Evolutionary conservation across 2,888 invertebrate genomes (phyloP).

Genomic region (Pachymerium ferrugineum): DNA sequence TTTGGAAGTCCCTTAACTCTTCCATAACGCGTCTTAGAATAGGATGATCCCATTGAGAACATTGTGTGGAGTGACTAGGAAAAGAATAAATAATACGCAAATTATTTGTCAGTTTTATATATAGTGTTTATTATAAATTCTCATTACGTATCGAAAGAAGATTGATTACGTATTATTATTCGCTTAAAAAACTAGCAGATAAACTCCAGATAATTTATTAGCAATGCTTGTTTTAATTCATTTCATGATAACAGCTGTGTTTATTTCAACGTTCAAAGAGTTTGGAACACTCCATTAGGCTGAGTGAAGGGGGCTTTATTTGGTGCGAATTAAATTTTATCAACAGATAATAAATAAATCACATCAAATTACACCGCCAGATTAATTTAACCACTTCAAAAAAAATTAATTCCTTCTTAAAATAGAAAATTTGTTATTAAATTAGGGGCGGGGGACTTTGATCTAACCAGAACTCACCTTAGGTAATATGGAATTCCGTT

Average conservation of each 20-base stretch:
- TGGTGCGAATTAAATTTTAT: too few species aligned
- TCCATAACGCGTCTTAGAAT: conserved; percentile 33
- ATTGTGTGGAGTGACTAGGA: conserved; percentile 30
- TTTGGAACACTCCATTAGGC: background rate
- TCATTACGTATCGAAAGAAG: background rate
- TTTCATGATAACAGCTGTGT: background rate
- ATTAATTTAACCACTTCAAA: too few species aligned
- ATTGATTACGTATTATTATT: background rate
- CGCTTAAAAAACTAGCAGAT: background rate
- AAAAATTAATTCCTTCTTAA: too few species aligned
- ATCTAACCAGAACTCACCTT: too few species aligned
- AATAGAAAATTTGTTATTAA: background rate
- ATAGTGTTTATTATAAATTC: background rate
- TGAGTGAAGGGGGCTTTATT: background rate
- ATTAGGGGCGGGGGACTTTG: too few species aligned
- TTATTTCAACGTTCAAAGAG: conserved; percentile 6
- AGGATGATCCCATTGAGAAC: conserved; percentile 35
- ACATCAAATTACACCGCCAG: too few species aligned
- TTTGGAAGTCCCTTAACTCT: conserved; percentile 47
- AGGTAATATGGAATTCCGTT: conserved; percentile 34
- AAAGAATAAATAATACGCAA: conserved; percentile 5
- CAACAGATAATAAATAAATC: too few species aligned
- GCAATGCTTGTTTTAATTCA: background rate
- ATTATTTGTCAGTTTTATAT: background rate
- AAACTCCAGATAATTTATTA: background rate